Evolutionary conservation across 92 coral and sea anemone genomes (phyloP).

Genomic region (Isaurus tuberculatus): DNA sequence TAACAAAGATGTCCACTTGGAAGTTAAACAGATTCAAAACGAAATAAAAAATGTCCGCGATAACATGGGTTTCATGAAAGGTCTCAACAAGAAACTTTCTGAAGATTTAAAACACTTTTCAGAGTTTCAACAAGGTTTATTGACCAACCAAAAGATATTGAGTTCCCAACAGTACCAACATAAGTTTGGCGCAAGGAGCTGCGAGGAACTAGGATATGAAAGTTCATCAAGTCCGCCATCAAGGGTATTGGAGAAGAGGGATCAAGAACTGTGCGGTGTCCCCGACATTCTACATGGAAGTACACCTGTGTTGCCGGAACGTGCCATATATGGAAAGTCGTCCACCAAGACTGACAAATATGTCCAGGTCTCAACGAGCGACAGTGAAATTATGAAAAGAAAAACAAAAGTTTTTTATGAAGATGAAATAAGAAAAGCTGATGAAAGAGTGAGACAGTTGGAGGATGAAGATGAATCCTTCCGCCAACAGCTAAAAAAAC

Average conservation of each 20-base stretch:
- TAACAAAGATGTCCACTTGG: constrained; percentile 1
- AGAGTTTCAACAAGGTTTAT: constrained; percentile 40
- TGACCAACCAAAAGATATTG: background rate
- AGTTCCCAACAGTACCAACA: background rate
- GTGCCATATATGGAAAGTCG: constrained; percentile 5
- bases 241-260: background rate
- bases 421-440: constrained; percentile 8
- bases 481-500: constrained; percentile 66
- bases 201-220: background rate
- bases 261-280: background rate
- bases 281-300: constrained; percentile 41
- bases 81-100: constrained; percentile 51
- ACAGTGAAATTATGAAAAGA: background rate
- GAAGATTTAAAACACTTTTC: constrained; percentile 47
- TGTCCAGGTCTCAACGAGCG: background rate
- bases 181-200: background rate
- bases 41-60: constrained; percentile 60
- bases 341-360: constrained; percentile 34
- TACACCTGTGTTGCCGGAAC: constrained; percentile 8
- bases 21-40: constrained; percentile 56
- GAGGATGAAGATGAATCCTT: constrained; percentile 55
- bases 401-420: background rate
- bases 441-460: constrained; percentile 19
- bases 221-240: constrained; percentile 4
- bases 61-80: constrained; percentile 55